These are phyloP conservation scores for Eolophus roseicapilla DNA, from an alignment of 2,113 vertebrate genomes.

Conservation along the genomic window DNA sequence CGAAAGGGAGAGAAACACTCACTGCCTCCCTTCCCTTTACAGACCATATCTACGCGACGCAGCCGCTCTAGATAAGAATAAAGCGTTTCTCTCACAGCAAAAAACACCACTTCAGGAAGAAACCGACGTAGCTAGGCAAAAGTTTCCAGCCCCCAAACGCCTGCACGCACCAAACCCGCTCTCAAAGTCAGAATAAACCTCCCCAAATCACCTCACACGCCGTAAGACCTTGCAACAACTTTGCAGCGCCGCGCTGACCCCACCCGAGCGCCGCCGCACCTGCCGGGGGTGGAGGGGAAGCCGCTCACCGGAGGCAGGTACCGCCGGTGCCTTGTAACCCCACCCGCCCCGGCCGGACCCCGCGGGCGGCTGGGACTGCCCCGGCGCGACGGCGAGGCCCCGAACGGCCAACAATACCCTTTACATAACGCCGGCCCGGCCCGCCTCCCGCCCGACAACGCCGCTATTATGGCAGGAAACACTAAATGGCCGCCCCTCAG, in stretches of 20 bases:
- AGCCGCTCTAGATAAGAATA: conserved; percentile 31
- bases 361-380: background rate
- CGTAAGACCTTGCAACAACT: background rate
- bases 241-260: background rate
- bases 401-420: conserved; percentile 72
- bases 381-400: background rate
- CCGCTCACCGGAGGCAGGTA: background rate
- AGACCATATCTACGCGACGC: background rate
- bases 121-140: background rate
- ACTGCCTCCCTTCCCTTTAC: background rate
- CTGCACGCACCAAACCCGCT: background rate
- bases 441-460: conserved; percentile 68
- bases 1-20: background rate
- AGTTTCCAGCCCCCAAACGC: background rate
- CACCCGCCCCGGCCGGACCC: background rate
- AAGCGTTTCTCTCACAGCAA: background rate
- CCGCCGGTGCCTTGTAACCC: background rate
- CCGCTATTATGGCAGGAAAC: conserved; percentile 65
- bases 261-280: background rate
- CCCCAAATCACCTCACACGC: background rate
- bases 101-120: background rate
- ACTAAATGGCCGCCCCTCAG: conserved; percentile 49
- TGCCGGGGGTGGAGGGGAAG: background rate
- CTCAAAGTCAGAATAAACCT: background rate
- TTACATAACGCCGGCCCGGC: conserved; percentile 67